phyloP scores from a whole-genome alignment of 1,140 invertebrate species.

The Euglossa dilemma region DNA sequence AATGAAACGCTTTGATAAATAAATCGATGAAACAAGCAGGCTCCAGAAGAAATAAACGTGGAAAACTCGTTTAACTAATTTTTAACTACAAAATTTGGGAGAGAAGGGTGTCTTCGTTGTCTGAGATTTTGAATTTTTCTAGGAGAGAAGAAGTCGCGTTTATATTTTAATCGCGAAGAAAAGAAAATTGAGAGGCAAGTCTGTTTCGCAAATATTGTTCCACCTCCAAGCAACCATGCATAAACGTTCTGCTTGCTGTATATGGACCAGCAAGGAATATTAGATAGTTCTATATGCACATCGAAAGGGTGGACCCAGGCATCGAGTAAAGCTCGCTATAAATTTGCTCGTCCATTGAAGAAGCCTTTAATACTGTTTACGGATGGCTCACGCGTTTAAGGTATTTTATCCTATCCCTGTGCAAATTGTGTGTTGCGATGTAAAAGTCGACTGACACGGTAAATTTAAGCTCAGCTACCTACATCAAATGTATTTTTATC shows the following conservation, averaged over 20 bases:
- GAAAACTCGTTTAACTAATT: background rate
- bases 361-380: slow-evolving; percentile 46
- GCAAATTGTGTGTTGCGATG: slow-evolving; percentile 6
- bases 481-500: too few species aligned
- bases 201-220: slow-evolving; percentile 29
- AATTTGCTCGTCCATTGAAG: slow-evolving; percentile 41
- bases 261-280: slow-evolving; percentile 25
- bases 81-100: too few species aligned
- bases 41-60: background rate
- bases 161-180: background rate
- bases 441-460: background rate
- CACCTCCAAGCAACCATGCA: slow-evolving; percentile 15
- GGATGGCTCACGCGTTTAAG: slow-evolving; percentile 18
- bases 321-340: slow-evolving; percentile 44
- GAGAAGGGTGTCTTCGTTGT: background rate
- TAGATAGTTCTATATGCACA: slow-evolving; percentile 35
- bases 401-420: slow-evolving; percentile 19
- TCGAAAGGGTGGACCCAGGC: slow-evolving; percentile 13
- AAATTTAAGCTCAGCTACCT: background rate
- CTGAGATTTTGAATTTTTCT: background rate
- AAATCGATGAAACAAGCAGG: too few species aligned
- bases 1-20: background rate
- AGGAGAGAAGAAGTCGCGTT: background rate
- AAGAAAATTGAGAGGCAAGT: too few species aligned
- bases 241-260: slow-evolving; percentile 14